Conservation (phyloP, 2,888 invertebrate genomes). For the Luperina testacea region DNA sequence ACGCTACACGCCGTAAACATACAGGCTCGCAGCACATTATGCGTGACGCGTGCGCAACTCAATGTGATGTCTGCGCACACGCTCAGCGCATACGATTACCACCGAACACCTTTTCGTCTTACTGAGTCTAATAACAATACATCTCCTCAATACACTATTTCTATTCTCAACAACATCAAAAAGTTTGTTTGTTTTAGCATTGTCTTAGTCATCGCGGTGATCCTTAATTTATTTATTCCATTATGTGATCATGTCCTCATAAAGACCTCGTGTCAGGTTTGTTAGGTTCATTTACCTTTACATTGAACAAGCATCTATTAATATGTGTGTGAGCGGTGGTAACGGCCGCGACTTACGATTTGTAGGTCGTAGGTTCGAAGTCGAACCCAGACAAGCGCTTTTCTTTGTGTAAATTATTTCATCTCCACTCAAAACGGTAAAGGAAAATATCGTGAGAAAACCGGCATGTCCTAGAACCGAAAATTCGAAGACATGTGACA, state of each 20-base stretch:
- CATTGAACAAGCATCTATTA: not conserved
- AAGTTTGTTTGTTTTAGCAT: slow-evolving; percentile 16
- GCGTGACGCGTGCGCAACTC: slow-evolving; percentile 85
- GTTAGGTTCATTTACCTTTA: slow-evolving; percentile 35
- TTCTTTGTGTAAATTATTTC: too few species aligned
- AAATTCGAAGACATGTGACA: too few species aligned
- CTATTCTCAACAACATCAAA: slow-evolving; percentile 51
- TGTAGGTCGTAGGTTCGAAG: too few species aligned
- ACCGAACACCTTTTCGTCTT: slow-evolving; percentile 54
- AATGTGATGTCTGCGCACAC: slow-evolving; percentile 76
- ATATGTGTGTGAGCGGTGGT: not conserved
- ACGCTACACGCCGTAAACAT: slow-evolving; percentile 53
- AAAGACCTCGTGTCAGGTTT: not conserved
- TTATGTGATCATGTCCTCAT: slow-evolving; percentile 1
- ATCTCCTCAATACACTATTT: slow-evolving; percentile 58
- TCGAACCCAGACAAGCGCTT: too few species aligned
- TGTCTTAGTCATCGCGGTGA: slow-evolving; percentile 47
- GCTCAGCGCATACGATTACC: slow-evolving; percentile 81
- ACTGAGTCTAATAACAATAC: slow-evolving; percentile 47
- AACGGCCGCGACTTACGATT: too few species aligned
- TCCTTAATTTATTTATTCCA: slow-evolving; percentile 29
- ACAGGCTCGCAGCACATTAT: slow-evolving; percentile 74
- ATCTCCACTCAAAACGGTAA: too few species aligned
- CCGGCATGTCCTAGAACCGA: too few species aligned
- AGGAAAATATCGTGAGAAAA: too few species aligned